Base-by-base conservation (phyloP, 2,888 invertebrate species). In the Timandra comae region DNA sequence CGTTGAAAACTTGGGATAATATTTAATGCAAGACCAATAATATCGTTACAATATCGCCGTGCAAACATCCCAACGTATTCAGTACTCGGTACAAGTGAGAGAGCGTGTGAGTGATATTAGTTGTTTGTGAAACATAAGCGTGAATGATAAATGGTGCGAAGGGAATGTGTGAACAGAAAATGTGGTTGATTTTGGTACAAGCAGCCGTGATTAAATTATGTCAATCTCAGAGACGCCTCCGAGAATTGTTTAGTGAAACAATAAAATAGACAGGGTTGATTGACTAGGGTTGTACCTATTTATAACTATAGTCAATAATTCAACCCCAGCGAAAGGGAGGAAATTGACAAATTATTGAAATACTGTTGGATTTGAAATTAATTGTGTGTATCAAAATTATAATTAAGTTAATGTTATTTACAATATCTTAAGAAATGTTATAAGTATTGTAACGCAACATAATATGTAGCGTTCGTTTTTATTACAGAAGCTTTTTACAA, bases 201-300 rank as follows among this genome's bases (percentile, higher is more conserved):
- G 33, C 27, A 26, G 27, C 10, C 25, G 46, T 56, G 47, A 62
- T 61, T 52, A 52, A 54, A 52, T 53, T 44, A 53, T 49, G 50
- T 56, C 57, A 58, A 58, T 46, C 49, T 46, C 48, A 43, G 41
- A 38, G 33, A 40, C 46, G 30, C 46, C 36, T n/a, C n/a, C 40
- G 47, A 40, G 39, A 52, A 55, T 56, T 52, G 46, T 49, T 54
- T 47, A 51, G 55, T 46, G 43, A 52, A 51, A 56, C 52, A 58
- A 59, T 61, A 59, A 60, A 63, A 61, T 49, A 59, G 54, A 52
- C 50, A 50, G 50, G 46, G 16, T 6, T 16, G 16, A 43, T 49
- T 43, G 54, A 55, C 55, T 56, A 47, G 45, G 46, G 45, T 56
- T 16, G 16, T n/a, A n/a, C n/a, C n/a, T n/a, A n/a, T n/a, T n/a